Conservation (phyloP, 2,113 vertebrate genomes). For the pig (Sus scrofa) region DNA sequence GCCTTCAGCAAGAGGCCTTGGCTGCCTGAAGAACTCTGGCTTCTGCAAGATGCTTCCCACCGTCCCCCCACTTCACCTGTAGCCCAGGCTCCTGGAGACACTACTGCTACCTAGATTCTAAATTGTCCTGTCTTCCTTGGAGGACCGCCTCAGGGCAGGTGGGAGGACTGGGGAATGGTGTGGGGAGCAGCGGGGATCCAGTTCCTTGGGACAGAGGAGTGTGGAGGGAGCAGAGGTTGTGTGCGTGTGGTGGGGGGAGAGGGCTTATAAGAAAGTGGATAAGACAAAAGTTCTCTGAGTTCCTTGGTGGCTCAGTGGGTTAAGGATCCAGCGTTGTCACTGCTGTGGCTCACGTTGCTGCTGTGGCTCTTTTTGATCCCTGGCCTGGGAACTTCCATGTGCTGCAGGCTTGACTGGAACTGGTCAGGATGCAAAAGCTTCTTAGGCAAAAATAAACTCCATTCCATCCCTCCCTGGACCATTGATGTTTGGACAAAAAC, state of each 20-base stretch:
- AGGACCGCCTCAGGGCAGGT: not conserved
- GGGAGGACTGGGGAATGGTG: not conserved
- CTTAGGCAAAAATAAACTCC: not conserved
- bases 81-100: not conserved
- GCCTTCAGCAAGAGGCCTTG: not conserved
- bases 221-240: not conserved
- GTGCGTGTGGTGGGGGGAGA: not conserved
- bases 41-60: not conserved
- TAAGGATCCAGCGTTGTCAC: too few species aligned
- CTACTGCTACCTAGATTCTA: not conserved
- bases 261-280: not conserved
- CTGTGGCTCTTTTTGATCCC: too few species aligned
- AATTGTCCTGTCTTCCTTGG: constrained; percentile 31
- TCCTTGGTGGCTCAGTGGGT: too few species aligned
- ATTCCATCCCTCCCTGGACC: not conserved
- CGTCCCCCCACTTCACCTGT: not conserved
- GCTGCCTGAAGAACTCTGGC: not conserved
- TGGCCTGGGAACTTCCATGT: too few species aligned
- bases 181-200: not conserved
- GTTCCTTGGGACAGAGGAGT: not conserved
- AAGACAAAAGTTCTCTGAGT: too few species aligned
- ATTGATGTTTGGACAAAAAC: not conserved
- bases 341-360: too few species aligned
- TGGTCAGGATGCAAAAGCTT: not conserved
- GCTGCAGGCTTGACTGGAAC: not conserved